Evolutionary conservation across 2,888 invertebrate genomes (phyloP), one percentile per base, ranked within the genome.

Genomic region (Macropis europaea): DNA sequence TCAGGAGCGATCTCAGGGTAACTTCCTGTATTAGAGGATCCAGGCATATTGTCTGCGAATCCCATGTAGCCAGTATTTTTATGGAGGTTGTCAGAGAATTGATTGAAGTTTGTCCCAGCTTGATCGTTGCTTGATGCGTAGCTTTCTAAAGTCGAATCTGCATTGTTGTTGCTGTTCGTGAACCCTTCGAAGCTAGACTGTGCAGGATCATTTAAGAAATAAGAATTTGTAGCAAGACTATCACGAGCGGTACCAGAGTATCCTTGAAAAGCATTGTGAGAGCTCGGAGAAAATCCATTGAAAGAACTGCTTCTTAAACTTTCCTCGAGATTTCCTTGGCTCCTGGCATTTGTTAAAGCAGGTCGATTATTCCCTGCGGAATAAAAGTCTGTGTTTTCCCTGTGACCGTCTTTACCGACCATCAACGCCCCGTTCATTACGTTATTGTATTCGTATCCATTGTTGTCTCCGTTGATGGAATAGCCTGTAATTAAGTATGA

Each of bases 131-230:
- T 72, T 11, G 73, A 68, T 1, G 75, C 48, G 47, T 78, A 83
- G 7, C 71, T 30, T 5, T 61, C 66, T 7, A 76, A 77, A 0
- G 22, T 17, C 3, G 66, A 40, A 6, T 79, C 82, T 3, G 45
- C 75, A 45, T 75, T 82, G 48, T 32, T 76, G 32, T 53, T 78
- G 52, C 53, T 72, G 56, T 47, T 75, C 45, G 63, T 59, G 38
- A 66, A 82, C 54, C 61, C 78, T 26, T 70, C 83, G 74, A 77
- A 77, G 36, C 26, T 54, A 3, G 77, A 72, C 34, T 82, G 75
- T 3, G 59, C 30, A 3, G 69, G 76, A 19, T 61, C 73, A 7
- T 73, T 77, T 6, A 71, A 47, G 24, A 77, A 66, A 54, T 86
- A 83, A 4, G 84, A 64, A 15, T 74, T 73, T 11, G 77, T 59